phyloP scores from a whole-genome alignment of 2,113 vertebrate genomes.

The Ctenomys sociabilis region DNA sequence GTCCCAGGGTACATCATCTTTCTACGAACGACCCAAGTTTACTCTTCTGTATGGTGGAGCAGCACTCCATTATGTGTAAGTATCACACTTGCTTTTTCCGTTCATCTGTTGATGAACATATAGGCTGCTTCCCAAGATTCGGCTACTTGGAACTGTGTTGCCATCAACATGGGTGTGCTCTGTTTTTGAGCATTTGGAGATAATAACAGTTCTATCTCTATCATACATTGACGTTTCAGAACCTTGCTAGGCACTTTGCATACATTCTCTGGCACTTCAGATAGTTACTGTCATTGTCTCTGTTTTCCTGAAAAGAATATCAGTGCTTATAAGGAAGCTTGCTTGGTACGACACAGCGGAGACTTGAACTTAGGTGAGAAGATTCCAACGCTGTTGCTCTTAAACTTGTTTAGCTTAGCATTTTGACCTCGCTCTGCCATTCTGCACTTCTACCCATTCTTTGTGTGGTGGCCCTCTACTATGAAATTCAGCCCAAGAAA shows the following conservation, averaged over 20 bases:
- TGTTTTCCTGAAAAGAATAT: conserved; percentile 9
- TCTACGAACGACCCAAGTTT: neutral
- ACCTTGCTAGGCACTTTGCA: neutral
- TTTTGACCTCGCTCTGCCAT: neutral
- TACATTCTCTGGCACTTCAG: neutral
- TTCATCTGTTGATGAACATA: neutral
- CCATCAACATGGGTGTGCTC: neutral
- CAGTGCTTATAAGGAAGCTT: neutral
- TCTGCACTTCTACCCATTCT: neutral
- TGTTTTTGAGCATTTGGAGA: neutral
- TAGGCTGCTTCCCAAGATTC: neutral
- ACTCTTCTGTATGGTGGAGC: neutral
- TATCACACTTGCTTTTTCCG: neutral
- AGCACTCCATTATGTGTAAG: no score
- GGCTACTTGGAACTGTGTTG: neutral
- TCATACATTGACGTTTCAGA: neutral
- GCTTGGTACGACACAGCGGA: neutral
- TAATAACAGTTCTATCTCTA: neutral
- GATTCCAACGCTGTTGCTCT: neutral
- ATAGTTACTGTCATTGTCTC: neutral
- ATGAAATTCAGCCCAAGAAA: neutral
- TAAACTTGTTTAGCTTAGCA: neutral
- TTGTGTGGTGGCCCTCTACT: neutral
- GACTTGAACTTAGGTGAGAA: neutral
- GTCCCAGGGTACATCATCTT: neutral